Evolutionary conservation across 1,140 invertebrate genomes (phyloP), one percentile per base, ranked within the genome.

Genomic region (Drosophila kikkawai): DNA sequence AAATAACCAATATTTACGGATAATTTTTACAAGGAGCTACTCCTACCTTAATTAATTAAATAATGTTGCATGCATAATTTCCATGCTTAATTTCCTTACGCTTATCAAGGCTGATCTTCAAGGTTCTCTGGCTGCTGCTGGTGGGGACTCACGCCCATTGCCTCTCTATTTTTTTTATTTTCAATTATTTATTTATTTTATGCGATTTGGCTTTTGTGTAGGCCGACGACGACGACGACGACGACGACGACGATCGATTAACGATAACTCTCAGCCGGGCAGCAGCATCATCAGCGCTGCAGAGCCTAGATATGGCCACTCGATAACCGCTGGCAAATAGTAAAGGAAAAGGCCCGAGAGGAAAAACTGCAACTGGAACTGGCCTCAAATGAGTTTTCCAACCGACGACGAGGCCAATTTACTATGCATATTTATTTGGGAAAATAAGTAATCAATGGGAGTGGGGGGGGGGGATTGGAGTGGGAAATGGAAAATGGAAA

Each of bases 371-470:
- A 61, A 79, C 56, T 39, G 37, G 11, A 42, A 57, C 48, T 51
- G 48, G 68, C 67, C 76, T 84, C 81, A 82, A 82, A 82, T 82
- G 80, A 78, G 80, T 82, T 48, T 48, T n/a, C 19, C 37, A 34
- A 39, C 13, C 19, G 42, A 36, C 19, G 42, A 36, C 12, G 37
- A 56, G 45, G 77, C 67, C 83, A 87, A 87, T 87, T 88, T 83
- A 78, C 84, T 88, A 80, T 90, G 84, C 84, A 90, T 88, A 88
- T 88, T 88, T 90, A 90, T 90, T 84, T 88, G 85, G 77, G 84
- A 88, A 88, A 88, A 88, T 88, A 84, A 84, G 85, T 88, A 88
- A 88, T 88, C 84, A 88, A 87, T 88, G 73, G 73, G 59, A 39
- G 29, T 32, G 26, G 39, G n/a, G n/a, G 19, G 15, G 19, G 19